A percentile compares a stretch with the other conserved stretches of the same genome.
Evolutionary conservation across 2,888 invertebrate species (phyloP).

Genomic region (Prenolepis imparis): DNA sequence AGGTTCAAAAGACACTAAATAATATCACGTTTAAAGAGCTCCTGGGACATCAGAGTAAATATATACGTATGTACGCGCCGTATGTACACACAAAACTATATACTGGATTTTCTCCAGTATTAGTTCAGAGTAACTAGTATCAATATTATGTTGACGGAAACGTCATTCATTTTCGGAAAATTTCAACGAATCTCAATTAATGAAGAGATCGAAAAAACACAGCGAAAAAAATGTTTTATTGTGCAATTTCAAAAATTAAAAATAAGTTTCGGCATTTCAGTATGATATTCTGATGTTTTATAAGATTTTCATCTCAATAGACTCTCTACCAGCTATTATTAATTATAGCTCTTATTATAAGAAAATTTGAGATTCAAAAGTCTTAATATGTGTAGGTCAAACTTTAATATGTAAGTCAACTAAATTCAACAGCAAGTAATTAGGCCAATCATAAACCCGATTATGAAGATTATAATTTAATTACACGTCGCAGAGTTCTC

Average conservation of each 20-base stretch:
- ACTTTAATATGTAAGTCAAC: constrained; percentile 15
- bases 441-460: constrained; percentile 45
- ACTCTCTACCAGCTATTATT: background rate
- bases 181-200: background rate
- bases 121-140: constrained; percentile 41
- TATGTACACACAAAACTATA: background rate
- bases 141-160: constrained; percentile 41
- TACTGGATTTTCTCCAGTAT: constrained; percentile 21
- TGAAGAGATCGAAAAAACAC: background rate
- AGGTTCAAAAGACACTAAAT: constrained; percentile 26
- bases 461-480: constrained; percentile 57
- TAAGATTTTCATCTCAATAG: background rate
- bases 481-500: constrained; percentile 14
- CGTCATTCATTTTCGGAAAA: constrained; percentile 29
- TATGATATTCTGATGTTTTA: background rate
- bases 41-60: background rate
- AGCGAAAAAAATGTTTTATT: background rate
- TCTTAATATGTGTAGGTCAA: constrained; percentile 1
- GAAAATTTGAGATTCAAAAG: background rate
- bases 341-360: background rate
- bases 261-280: background rate
- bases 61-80: background rate
- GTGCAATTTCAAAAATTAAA: background rate
- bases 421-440: constrained; percentile 52
- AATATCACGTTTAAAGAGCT: constrained; percentile 37